phyloP scores from a whole-genome alignment of 1,140 invertebrate species.

The Drosophila baimaii region DNA sequence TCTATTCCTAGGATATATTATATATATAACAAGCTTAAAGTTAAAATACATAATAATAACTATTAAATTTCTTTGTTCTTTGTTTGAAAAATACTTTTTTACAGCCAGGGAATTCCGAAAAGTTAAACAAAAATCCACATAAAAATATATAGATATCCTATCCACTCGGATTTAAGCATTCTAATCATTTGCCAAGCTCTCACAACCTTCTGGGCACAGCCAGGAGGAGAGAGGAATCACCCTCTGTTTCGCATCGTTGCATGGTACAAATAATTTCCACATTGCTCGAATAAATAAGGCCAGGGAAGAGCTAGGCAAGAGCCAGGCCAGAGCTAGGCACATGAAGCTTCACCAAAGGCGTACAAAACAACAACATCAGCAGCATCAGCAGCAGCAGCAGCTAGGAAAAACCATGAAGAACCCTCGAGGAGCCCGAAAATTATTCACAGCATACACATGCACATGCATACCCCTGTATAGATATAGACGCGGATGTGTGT shows the following conservation, averaged over 20 bases:
- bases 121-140: no score
- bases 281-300: constrained; percentile 69
- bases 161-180: not conserved
- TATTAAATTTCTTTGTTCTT: no score
- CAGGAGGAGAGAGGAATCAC: constrained; percentile 17
- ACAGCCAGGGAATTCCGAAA: not conserved
- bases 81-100: no score
- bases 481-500: constrained; percentile 9
- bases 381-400: not conserved
- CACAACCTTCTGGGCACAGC: no score
- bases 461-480: constrained; percentile 6
- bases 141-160: not conserved
- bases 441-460: constrained; percentile 14
- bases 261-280: constrained; percentile 63
- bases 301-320: constrained; percentile 44
- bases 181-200: not conserved
- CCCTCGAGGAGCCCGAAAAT: constrained; percentile 22
- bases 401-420: constrained; percentile 14
- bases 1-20: not conserved
- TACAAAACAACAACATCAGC: constrained; percentile 41
- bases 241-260: constrained; percentile 39
- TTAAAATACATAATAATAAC: no score
- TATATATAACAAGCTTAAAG: not conserved
- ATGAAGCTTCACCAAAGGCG: constrained; percentile 61
- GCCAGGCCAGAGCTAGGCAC: no score